Base-by-base conservation (phyloP, 2,888 invertebrate species). In the Glaucopsyche alexis region DNA sequence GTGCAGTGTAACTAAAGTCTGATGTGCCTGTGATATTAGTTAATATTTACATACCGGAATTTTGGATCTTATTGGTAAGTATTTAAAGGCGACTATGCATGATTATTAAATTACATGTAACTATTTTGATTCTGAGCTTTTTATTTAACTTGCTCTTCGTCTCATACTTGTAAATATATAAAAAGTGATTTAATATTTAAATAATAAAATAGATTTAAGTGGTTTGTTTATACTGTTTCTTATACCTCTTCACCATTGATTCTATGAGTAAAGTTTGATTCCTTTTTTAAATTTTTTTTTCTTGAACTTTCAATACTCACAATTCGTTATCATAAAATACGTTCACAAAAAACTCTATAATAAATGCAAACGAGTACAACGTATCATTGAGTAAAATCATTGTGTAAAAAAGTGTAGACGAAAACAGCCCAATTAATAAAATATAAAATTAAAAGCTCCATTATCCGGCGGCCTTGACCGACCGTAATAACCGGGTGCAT, bases 401-500 rank as follows among this genome's bases (percentile, higher is more conserved):
- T 60, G 60, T 60, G 38, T 29, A 66, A 47, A 69, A 69, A 69
- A 69, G 45, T 47, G 69, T 69, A 38, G 67, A 71, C 71, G 71
- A 60, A 42, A 73, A 73, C 60, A 71, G 55, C 40, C 50, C 74
- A 73, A 72, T 55, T 73, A 74, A 75, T 73, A 71, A 74, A 75
- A 74, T 72, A 74, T 71, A 73, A 67, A 72, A 79, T 79, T 79
- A 80, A 80, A 79, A 80, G 79, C 71, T 73, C 73, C 77, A 80
- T 80, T 78, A 77, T 77, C 79, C 74, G 76, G 72, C 77, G 82
- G 74, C 83, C 82, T 82, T 83, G 83, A 83, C 84, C 80, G 77
- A 80, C 79, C 80, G 80, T 79, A 78, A 80, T 83, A 80, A 82
- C 81, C 78, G 76, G 79, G 77, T 77, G 79, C 82, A 82, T 82